phyloP scores from a whole-genome alignment of 2,797 vertebrate genomes.

The Cyprinodon diabolis region DNA sequence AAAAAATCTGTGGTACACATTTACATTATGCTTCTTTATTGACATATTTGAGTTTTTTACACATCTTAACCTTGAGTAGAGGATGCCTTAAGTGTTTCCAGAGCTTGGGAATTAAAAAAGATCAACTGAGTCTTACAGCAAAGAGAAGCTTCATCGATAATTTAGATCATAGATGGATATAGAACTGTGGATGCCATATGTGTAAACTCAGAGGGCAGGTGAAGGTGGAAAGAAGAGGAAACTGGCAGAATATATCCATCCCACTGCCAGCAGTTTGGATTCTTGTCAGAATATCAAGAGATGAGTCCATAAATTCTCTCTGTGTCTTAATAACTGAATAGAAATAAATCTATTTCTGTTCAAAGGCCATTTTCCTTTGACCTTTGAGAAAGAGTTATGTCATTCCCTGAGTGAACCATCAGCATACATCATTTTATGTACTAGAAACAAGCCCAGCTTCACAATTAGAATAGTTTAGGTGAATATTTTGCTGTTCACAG shows the following conservation, averaged over 20 bases:
- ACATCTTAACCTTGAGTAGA: not conserved
- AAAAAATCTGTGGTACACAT: too few species aligned
- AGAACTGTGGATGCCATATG: slow-evolving; percentile 7
- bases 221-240: not conserved
- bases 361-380: slow-evolving; percentile 2
- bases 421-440: not conserved
- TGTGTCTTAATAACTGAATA: slow-evolving; percentile 8
- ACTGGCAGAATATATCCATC: slow-evolving; percentile 15
- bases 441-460: not conserved
- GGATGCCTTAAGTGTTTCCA: slow-evolving; percentile 26
- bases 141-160: slow-evolving; percentile 22
- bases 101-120: slow-evolving; percentile 6
- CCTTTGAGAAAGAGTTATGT: not conserved
- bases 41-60: not conserved
- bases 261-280: slow-evolving; percentile 20
- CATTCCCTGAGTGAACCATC: slow-evolving; percentile 7
- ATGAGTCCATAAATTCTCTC: slow-evolving; percentile 7
- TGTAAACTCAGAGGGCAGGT: slow-evolving; percentile 6
- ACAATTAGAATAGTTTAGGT: too few species aligned
- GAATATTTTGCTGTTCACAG: too few species aligned
- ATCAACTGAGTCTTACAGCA: slow-evolving; percentile 22
- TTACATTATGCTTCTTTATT: too few species aligned
- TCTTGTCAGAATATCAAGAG: slow-evolving; percentile 8
- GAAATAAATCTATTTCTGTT: not conserved
- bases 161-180: slow-evolving; percentile 21